A percentile compares a stretch with the other conserved stretches of the same genome.
These are phyloP conservation scores for Perccottus glenii DNA, from an alignment of 2,113 vertebrate genomes.

Conservation along the genomic window DNA sequence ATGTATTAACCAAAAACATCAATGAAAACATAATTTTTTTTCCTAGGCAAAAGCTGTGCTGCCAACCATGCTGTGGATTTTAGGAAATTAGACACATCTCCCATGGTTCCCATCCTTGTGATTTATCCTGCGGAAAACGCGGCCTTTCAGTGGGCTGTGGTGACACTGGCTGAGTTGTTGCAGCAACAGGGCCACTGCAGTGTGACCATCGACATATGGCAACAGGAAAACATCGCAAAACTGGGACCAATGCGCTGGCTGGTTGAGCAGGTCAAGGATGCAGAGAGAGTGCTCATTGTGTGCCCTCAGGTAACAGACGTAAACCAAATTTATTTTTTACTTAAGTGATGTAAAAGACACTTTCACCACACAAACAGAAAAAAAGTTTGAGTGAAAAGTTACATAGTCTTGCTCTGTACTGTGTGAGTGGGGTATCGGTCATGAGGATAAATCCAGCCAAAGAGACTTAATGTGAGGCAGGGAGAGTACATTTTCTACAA, in stretches of 20 bases:
- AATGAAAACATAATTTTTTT: too few species aligned
- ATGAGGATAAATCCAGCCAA: too few species aligned
- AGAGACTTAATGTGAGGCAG: too few species aligned
- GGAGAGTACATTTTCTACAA: too few species aligned
- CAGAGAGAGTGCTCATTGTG: constrained; percentile 79
- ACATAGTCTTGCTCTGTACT: too few species aligned
- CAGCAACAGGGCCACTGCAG: constrained; percentile 69
- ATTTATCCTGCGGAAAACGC: constrained; percentile 78
- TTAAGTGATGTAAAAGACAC: too few species aligned
- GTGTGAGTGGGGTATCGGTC: too few species aligned
- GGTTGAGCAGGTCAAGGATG: constrained; percentile 69
- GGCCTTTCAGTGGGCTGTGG: constrained; percentile 76
- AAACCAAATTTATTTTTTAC: not conserved
- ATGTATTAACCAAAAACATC: too few species aligned
- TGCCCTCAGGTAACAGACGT: constrained; percentile 38
- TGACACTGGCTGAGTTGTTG: constrained; percentile 80
- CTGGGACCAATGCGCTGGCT: constrained; percentile 84
- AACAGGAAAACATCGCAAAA: constrained; percentile 80
- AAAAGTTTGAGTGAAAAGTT: too few species aligned
- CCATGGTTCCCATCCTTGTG: constrained; percentile 58
- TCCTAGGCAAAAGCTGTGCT: constrained; percentile 31
- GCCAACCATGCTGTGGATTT: not conserved
- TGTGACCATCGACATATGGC: constrained; percentile 82
- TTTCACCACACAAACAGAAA: too few species aligned
- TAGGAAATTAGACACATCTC: constrained; percentile 1